These are phyloP conservation scores for Nothocercus nigrocapillus DNA, from an alignment of 2,113 vertebrate species.

Conservation along the genomic window DNA sequence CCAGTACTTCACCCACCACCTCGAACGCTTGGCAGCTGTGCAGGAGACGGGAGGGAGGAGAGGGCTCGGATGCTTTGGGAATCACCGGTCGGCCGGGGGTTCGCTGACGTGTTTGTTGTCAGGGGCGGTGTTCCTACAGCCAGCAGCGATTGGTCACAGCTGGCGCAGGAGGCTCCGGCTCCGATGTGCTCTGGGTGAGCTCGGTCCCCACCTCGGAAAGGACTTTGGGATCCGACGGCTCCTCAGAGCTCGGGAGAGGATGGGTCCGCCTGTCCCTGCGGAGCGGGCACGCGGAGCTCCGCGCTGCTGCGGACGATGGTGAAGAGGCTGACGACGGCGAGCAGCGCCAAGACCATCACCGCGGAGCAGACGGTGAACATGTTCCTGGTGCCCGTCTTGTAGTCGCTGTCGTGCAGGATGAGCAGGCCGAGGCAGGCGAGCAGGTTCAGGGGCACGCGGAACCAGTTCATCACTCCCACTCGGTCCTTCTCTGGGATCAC, in stretches of 20 bases:
- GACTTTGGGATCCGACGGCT: not conserved
- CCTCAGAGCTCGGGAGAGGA: slow-evolving; percentile 63
- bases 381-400: slow-evolving; percentile 86
- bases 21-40: not conserved
- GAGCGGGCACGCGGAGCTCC: slow-evolving; percentile 79
- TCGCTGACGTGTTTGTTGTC: not conserved
- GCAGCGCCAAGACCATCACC: slow-evolving; percentile 87
- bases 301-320: slow-evolving; percentile 85
- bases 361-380: slow-evolving; percentile 89
- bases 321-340: slow-evolving; percentile 89
- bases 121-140: no score
- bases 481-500: slow-evolving; percentile 89
- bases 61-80: not conserved
- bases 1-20: not conserved
- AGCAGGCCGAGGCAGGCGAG: slow-evolving; percentile 90
- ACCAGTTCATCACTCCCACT: slow-evolving; percentile 88
- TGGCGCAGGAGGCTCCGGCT: not conserved
- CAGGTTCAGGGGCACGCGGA: slow-evolving; percentile 89
- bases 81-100: not conserved
- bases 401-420: slow-evolving; percentile 88
- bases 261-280: slow-evolving; percentile 30
- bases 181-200: not conserved
- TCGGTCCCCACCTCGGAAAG: not conserved
- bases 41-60: not conserved
- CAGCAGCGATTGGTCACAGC: no score